Evolutionary conservation across 2,113 vertebrate species (phyloP), one percentile per base, ranked within the genome.

Genomic region (Seriola dumerili): DNA sequence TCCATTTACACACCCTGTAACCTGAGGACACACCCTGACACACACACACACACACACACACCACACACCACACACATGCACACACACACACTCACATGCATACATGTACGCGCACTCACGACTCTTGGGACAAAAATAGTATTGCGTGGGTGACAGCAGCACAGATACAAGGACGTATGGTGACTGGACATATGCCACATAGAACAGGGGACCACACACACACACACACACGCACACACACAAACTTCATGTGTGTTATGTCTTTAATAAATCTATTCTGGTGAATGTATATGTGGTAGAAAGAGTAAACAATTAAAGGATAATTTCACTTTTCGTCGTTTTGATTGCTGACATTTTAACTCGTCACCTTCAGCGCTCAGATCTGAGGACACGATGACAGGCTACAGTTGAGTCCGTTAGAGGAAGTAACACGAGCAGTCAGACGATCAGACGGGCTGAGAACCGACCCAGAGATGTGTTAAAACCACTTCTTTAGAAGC

Each of bases 1-100:
- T 95, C 91, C 81, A 84, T 86, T 95, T 95, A 95, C 94, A 81
- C 82, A 82, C 77, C 66, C 74, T 79, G 91, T 85, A 93, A 94
- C 87, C 72, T 70, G 91, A 93, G 62, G 74, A 77, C 85, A 88
- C 75, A 64, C 83, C 23, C 71, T 23, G 54, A 38, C 72, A 83
- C 76, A 74, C 71, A 61, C 52, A 79, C 58, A 63, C 58, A 63
- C 72, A 38, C 79, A 78, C 63, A 29, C 29, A 29, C 29, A 25
- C 25, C 25, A 25, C 25, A 29, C 69, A 85, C 78, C 63, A 25
- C 75, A 36, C 72, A 81, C 65, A 78, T 46, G 40, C 80, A 80
- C 70, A 62, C 54, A 34, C 76, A 84, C 64, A 75, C 61, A 66
- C 72, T 72, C 69, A 85, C 78, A 82, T 68, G 81, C 65, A 83